phyloP scores from a whole-genome alignment of 2,888 invertebrate species.

The Cantharis nigra region DNA sequence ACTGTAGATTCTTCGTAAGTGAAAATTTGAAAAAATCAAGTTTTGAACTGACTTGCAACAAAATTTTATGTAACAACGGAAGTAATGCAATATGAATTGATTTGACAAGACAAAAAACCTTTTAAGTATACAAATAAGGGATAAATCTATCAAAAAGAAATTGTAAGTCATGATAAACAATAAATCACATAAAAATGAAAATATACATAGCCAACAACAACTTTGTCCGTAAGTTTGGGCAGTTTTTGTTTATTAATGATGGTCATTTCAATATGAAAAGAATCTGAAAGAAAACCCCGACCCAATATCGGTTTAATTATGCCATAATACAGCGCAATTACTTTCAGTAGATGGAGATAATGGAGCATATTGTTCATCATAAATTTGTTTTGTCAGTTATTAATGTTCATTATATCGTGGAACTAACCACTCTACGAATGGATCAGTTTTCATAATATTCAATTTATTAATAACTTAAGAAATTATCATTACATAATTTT shows the following conservation, averaged over 20 bases:
- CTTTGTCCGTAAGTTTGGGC: constrained; percentile 10
- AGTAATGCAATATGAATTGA: constrained; percentile 7
- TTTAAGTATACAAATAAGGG: constrained; percentile 30
- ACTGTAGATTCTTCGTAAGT: no score
- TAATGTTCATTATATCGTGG: constrained; percentile 10
- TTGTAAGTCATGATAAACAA: constrained; percentile 31
- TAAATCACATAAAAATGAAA: constrained; percentile 31
- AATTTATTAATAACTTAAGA: constrained; percentile 10
- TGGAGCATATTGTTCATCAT: constrained; percentile 12
- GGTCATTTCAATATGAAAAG: constrained; percentile 52
- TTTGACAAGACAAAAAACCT: constrained; percentile 30
- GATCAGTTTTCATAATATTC: constrained; percentile 2
- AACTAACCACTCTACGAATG: constrained; percentile 5
- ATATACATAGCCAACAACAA: constrained; percentile 30
- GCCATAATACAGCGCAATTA: constrained; percentile 43
- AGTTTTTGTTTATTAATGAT: constrained; percentile 27
- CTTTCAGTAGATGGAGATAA: constrained; percentile 30
- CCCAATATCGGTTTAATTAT: constrained; percentile 43
- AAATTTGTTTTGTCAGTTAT: constrained; percentile 16
- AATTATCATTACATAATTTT: not conserved
- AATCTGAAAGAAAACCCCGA: constrained; percentile 40
- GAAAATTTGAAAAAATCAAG: not conserved
- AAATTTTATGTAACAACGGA: not conserved
- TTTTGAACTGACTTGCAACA: not conserved
- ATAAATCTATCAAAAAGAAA: constrained; percentile 31